Evolutionary conservation across 1,140 invertebrate genomes (phyloP).

Genomic region (Samia ricini): DNA sequence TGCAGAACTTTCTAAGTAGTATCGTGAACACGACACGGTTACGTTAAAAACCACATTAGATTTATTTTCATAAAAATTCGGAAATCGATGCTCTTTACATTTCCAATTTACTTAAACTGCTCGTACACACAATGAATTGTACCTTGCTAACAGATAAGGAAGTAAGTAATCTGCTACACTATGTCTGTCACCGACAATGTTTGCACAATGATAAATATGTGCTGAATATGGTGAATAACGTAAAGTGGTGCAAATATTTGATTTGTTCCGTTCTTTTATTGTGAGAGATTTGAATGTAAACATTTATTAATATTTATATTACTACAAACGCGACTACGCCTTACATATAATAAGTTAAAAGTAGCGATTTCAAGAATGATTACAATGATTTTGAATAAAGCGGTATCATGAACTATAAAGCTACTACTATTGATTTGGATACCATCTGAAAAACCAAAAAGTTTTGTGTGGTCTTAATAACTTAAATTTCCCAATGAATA

Average conservation of each 20-base stretch:
- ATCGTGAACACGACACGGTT: no score
- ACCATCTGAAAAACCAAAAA: no score
- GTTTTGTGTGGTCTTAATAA: no score
- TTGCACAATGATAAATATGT: slow-evolving; percentile 35
- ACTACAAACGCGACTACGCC: not conserved
- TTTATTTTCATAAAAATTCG: no score
- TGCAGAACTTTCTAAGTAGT: no score
- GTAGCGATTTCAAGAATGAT: not conserved
- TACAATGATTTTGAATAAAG: not conserved
- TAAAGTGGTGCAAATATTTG: slow-evolving; percentile 33
- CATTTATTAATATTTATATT: not conserved
- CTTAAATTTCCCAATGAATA: no score
- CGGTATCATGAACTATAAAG: no score
- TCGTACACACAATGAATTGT: slow-evolving; percentile 9
- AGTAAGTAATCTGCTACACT: slow-evolving; percentile 17
- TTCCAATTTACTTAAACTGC: not conserved
- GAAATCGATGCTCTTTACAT: not conserved
- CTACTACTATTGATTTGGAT: no score
- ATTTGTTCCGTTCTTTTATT: slow-evolving; percentile 16
- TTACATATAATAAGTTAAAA: not conserved
- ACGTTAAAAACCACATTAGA: no score
- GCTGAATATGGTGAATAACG: slow-evolving; percentile 42
- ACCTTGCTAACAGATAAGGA: slow-evolving; percentile 24
- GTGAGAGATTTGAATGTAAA: not conserved
- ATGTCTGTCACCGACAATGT: slow-evolving; percentile 30